phyloP scores from a whole-genome alignment of 37 sponge, comb jelly and placozoan species.

The Bolinopsis microptera region DNA sequence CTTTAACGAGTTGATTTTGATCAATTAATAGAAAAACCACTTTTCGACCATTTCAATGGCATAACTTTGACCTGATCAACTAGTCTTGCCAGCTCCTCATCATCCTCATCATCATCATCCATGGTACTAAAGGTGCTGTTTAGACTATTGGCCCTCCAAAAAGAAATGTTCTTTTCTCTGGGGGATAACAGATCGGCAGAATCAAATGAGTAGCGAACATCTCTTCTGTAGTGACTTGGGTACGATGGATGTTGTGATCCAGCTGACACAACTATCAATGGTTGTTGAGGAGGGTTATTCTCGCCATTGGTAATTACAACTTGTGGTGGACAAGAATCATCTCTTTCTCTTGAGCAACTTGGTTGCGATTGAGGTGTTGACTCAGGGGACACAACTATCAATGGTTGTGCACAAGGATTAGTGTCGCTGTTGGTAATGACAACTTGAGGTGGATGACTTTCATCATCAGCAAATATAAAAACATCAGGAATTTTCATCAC shows the following conservation, averaged over 20 bases:
- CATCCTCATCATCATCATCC: slow-evolving; percentile 7
- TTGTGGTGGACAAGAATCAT: no score
- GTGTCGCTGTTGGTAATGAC: background rate
- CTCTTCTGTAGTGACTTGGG: background rate
- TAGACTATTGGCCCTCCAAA: background rate
- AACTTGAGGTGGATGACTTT: no score
- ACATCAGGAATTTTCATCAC: background rate
- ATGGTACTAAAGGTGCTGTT: background rate
- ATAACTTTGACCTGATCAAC: background rate
- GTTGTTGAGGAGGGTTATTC: background rate
- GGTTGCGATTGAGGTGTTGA: background rate
- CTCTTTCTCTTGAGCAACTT: background rate
- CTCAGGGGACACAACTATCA: background rate
- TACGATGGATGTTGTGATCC: background rate
- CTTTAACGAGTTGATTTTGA: no score
- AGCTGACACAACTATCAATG: background rate
- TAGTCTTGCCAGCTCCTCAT: background rate
- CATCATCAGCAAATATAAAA: no score
- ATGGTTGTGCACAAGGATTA: background rate
- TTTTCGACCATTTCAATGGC: no score
- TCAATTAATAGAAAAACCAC: no score
- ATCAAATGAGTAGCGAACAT: no score
- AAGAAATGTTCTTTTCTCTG: background rate
- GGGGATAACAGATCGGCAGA: background rate
- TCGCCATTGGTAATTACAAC: background rate